These are phyloP conservation scores for Parapristionchus giblindavisi DNA, from an alignment of 2,888 invertebrate genomes.

Conservation along the genomic window DNA sequence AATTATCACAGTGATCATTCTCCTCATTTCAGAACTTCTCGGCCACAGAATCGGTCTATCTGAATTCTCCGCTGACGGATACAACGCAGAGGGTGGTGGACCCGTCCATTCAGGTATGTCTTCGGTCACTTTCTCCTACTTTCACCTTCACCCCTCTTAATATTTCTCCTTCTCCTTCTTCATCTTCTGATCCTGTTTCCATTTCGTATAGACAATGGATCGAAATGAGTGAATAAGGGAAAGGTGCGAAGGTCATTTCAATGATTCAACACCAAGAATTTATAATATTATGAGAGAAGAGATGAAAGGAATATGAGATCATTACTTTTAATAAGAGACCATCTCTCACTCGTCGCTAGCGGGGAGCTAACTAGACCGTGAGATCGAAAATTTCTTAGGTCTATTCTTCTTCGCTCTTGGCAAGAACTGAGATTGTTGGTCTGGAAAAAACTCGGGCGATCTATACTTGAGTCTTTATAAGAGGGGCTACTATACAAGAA, in stretches of 20 bases:
- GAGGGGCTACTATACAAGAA: too few species aligned
- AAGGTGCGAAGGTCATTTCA: too few species aligned
- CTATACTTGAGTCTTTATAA: too few species aligned
- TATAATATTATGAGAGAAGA: slow-evolving; percentile 15
- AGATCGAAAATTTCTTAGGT: slow-evolving; percentile 23
- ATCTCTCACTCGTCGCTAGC: too few species aligned
- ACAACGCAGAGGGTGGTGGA: slow-evolving; percentile 68
- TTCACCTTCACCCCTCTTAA: background rate
- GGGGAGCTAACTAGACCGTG: background rate
- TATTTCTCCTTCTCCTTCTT: background rate
- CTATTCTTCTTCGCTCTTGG: background rate
- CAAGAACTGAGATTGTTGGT: too few species aligned
- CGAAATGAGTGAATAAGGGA: slow-evolving; percentile 39
- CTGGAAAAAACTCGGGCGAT: too few species aligned
- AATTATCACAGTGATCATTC: too few species aligned
- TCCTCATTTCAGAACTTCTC: slow-evolving; percentile 49
- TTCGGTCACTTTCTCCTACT: background rate
- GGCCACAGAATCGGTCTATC: slow-evolving; percentile 54
- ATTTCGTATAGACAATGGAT: slow-evolving; percentile 42
- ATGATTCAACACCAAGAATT: too few species aligned
- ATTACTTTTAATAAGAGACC: too few species aligned
- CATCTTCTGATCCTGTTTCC: slow-evolving; percentile 15
- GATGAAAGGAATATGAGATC: background rate
- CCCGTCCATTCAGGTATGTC: slow-evolving; percentile 64
- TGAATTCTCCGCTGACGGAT: slow-evolving; percentile 65